Evolutionary conservation across 2,888 invertebrate species (phyloP), one percentile per base, ranked within the genome.

Genomic region (Polylopha cassiicola): DNA sequence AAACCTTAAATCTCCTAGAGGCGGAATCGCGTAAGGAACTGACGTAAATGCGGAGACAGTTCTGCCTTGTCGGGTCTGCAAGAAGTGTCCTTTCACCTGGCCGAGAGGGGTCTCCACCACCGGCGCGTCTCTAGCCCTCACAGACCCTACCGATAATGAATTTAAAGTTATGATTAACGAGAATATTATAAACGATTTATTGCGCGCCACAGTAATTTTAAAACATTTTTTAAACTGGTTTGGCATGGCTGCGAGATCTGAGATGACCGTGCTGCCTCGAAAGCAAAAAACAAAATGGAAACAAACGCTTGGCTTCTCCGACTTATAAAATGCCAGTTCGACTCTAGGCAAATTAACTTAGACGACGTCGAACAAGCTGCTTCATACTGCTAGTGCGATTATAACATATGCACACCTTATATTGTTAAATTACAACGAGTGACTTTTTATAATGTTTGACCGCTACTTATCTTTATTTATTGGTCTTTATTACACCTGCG

Each of bases 21-120:
- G 91, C 1, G 91, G 88, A 39, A 79, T 55, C 0, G 91, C 91
- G 55, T 88, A 91, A 0, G 91, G 91, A 26, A 91, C 78, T 2
- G 89, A 87, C 37, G 89, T 87, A 56, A 89, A 91, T 0, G 88
- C 89, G 0, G 87, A 71, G 53, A 91, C 86, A 46, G 82, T 73
- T 43, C 87, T 80, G 1, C 89, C 90, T 14, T 68, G 80, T 44
- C 89, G 81, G 0, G 88, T 87, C 44, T 71, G 77, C 73, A 89
- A 71, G 43, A 77, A 81, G 46, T 79, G 78, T 2, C 91, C 91
- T 11, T 75, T 65, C 15, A 90, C 61, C 23, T 80, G 77, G 0
- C 91, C 91, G 34, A 87, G 71, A 30, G 72, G 70, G 1, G 87
- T 78, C 6, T 44, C 56, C 5, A 73, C 77, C 5, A 55, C 41